phyloP scores from a whole-genome alignment of 2,888 invertebrate species.

The Ochlodes sylvanus region DNA sequence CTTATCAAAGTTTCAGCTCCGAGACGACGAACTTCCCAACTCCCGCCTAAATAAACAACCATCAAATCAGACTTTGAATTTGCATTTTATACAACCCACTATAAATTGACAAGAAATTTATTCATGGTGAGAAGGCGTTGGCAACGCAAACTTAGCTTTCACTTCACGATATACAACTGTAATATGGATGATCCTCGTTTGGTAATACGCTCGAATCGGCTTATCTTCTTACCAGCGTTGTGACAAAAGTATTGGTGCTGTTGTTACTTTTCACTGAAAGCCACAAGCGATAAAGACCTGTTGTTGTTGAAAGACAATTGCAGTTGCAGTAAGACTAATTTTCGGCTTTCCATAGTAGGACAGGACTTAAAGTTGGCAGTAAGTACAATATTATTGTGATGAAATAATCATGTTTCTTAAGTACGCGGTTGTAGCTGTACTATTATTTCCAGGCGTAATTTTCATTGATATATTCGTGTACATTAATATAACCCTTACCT shows the following conservation, averaged over 20 bases:
- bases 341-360: no score
- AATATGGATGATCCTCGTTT: background rate
- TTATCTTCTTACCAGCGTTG: background rate
- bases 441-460: background rate
- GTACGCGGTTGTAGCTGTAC: no score
- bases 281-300: background rate
- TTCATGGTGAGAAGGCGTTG: background rate
- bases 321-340: no score
- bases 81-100: slow-evolving; percentile 28
- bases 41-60: slow-evolving; percentile 40
- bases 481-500: no score
- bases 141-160: background rate
- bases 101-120: slow-evolving; percentile 18
- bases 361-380: no score
- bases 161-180: background rate
- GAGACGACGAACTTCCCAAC: slow-evolving; percentile 41
- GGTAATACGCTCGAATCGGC: background rate
- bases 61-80: slow-evolving; percentile 35
- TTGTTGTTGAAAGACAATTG: no score
- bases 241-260: background rate
- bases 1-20: slow-evolving; percentile 46
- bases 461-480: no score
- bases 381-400: no score
- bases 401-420: no score
- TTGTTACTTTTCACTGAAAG: background rate